Evolutionary conservation across 2,797 vertebrate genomes (phyloP), one percentile per base, ranked within the genome.

Genomic region (Sphenopsis melanotis): DNA sequence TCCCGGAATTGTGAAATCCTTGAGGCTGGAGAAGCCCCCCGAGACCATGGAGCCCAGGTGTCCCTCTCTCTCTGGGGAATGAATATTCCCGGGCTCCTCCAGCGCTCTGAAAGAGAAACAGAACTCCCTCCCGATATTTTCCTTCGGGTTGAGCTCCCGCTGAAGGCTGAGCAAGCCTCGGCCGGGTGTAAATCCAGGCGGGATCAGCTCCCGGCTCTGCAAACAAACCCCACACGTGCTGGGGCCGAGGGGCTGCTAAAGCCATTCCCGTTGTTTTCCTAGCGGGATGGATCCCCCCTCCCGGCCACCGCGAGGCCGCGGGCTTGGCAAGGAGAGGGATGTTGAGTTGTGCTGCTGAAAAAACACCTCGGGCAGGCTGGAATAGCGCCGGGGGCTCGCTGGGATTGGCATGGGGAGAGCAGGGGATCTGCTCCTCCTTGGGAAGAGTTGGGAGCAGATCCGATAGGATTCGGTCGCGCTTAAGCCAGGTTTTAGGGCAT

Each of bases 401-500:
- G 88, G 32, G 3, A 29, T 92, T 59, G 94, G 89, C 80, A 53
- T 13, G 1, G 4, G 13, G 39, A 42, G 44, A 55, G 65, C 7
- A 0, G 30, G 53, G 83, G 68, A 52, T n/a, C 57, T 70, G 34
- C 49, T 80, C 16, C 64, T 52, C 1, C 4, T 6, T 29, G 89
- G 32, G 69, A 71, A 29, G 21, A 11, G 36, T 8, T 36, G 9
- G 0, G 57, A 15, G 29, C 27, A 39, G 57, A 34, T 84, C 32
- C 3, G 0, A 11, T 7, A 7, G 24, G 44, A 15, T 83, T 60
- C 32, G 29, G 4, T 22, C 5, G 2, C 0, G 0, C 2, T 42
- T 0, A 9, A 20, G 37, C 21, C 44, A 5, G 34, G 65, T 13
- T 70, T 72, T 17, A 12, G 9, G 74, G 37, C 20, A 8, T 0